Evolutionary conservation across 2,797 vertebrate genomes (phyloP).

Genomic region (Silurus aristotelis): DNA sequence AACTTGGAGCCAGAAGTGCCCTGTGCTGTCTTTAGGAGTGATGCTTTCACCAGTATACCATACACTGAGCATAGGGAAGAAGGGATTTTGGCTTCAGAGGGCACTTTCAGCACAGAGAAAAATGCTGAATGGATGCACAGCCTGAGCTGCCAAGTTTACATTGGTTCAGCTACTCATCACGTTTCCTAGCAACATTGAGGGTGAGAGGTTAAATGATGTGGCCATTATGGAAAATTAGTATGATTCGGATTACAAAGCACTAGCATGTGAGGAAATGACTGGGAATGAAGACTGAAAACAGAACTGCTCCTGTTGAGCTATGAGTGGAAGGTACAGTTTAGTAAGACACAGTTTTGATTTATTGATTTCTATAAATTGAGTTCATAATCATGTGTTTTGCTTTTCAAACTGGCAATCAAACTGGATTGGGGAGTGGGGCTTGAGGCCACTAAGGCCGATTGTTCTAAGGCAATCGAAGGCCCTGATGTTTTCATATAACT

Average conservation of each 20-base stretch:
- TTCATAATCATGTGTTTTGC: conserved; percentile 28
- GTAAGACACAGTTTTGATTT: conserved; percentile 23
- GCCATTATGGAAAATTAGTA: conserved; percentile 64
- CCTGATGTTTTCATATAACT: background rate
- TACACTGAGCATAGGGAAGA: conserved; percentile 21
- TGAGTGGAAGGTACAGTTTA: conserved; percentile 7
- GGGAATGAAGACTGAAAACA: background rate
- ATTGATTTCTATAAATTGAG: conserved; percentile 23
- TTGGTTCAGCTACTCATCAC: conserved; percentile 65
- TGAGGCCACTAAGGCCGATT: conserved; percentile 13
- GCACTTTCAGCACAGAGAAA: conserved; percentile 32
- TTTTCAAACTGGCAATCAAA: background rate
- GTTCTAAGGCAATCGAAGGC: background rate
- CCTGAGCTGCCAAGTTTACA: conserved; percentile 61
- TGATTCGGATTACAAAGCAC: conserved; percentile 49
- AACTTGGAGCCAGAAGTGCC: conserved; percentile 4
- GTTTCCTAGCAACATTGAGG: conserved; percentile 70
- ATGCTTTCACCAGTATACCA: background rate
- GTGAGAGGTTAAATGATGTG: conserved; percentile 70
- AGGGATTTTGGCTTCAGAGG: conserved; percentile 52
- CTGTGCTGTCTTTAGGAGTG: background rate
- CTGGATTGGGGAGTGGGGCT: background rate
- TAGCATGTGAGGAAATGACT: conserved; percentile 36
- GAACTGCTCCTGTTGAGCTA: background rate
- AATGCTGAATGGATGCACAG: conserved; percentile 62